These are phyloP conservation scores for Prionailurus viverrinus DNA, from an alignment of 2,113 vertebrate species.

Conservation along the genomic window DNA sequence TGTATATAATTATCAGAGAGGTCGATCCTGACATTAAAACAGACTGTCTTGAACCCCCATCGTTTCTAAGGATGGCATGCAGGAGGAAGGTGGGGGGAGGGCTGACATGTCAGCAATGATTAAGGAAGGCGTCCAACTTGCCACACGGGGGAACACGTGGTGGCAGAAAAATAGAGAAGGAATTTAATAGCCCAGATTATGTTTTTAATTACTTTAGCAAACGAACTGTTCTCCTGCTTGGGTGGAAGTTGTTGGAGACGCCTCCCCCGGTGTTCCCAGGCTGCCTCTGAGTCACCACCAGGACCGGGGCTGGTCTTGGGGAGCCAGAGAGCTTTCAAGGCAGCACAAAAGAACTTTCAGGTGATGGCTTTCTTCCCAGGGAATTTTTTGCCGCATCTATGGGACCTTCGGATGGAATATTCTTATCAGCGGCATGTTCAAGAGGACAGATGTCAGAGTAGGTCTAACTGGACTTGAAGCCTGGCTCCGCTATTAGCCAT, in stretches of 20 bases:
- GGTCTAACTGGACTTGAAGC: not conserved
- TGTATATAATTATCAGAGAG: slow-evolving; percentile 79
- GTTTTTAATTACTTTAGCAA: slow-evolving; percentile 77
- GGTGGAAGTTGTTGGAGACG: not conserved
- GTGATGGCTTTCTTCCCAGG: not conserved
- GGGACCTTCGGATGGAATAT: not conserved
- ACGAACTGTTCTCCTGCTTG: not conserved
- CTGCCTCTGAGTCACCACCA: slow-evolving; percentile 52
- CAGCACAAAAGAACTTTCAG: not conserved
- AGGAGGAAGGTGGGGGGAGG: not conserved
- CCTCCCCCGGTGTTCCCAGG: slow-evolving; percentile 56
- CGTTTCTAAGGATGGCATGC: not conserved
- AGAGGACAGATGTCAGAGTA: no score
- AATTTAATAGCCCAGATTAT: slow-evolving; percentile 68
- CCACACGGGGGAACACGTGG: not conserved
- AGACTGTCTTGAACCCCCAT: slow-evolving; percentile 55
- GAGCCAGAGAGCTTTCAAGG: not conserved
- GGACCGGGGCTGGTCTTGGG: not conserved
- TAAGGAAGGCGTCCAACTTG: slow-evolving; percentile 27
- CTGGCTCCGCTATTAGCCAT: not conserved
- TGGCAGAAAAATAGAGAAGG: slow-evolving; percentile 29
- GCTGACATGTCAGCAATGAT: slow-evolving; percentile 25
- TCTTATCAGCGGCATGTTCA: not conserved
- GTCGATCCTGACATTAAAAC: slow-evolving; percentile 74
- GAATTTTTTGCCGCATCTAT: not conserved